Evolutionary conservation across 2,797 vertebrate genomes (phyloP).

Genomic region (Gallinago solitaria): DNA sequence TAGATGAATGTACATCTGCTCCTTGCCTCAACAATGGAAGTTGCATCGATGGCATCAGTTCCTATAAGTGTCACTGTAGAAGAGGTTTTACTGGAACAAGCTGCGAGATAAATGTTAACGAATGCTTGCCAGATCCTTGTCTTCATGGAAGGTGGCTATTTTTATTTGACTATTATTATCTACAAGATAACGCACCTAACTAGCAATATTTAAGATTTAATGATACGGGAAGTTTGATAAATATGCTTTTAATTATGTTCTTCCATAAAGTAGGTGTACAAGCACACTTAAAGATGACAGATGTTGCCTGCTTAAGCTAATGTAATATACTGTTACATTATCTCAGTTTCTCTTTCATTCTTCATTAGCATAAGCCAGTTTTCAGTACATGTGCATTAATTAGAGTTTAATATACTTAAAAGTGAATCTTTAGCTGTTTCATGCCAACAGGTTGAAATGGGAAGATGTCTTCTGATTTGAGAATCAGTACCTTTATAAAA

Average conservation of each 20-base stretch:
- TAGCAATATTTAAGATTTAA: constrained; percentile 61
- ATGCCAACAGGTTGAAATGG: constrained; percentile 22
- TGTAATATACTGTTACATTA: constrained; percentile 71
- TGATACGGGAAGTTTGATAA: constrained; percentile 58
- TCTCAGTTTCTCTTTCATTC: constrained; percentile 74
- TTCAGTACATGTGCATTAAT: constrained; percentile 72
- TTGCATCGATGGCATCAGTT: constrained; percentile 77
- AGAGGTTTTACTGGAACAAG: constrained; percentile 78
- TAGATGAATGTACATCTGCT: constrained; percentile 80
- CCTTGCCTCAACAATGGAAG: constrained; percentile 82
- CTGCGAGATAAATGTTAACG: constrained; percentile 83
- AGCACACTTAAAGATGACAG: constrained; percentile 68
- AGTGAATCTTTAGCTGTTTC: constrained; percentile 21
- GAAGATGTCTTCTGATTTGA: neutral
- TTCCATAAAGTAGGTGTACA: constrained; percentile 57
- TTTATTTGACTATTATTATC: constrained; percentile 60
- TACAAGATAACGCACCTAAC: constrained; percentile 30
- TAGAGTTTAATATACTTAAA: constrained; percentile 69
- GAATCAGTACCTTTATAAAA: neutral
- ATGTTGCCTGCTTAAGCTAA: constrained; percentile 74
- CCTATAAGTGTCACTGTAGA: constrained; percentile 80
- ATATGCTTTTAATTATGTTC: constrained; percentile 75
- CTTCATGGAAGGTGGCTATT: constrained; percentile 83
- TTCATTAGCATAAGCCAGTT: constrained; percentile 74
- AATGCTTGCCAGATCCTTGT: constrained; percentile 84